Percentiles rank a stretch among this genome's conserved stretches.
phyloP scores from a whole-genome alignment of 2,113 vertebrate species.

The Rhodinocichla rosea region DNA sequence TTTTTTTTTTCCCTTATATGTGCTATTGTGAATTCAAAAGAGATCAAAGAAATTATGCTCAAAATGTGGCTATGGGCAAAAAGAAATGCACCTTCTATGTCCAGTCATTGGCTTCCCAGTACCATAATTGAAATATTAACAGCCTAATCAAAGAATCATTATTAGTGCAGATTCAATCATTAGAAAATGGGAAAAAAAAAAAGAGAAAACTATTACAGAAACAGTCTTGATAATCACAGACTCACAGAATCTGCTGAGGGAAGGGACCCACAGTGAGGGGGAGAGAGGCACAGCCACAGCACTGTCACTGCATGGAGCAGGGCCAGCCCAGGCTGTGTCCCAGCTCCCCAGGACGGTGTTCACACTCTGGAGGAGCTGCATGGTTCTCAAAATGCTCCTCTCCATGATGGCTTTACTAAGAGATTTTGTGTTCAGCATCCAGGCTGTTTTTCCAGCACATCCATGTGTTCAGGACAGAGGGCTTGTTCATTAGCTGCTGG shows the following conservation, averaged over 20 bases:
- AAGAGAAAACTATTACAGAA: neutral
- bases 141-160: neutral
- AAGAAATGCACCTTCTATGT: neutral
- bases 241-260: neutral
- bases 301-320: neutral
- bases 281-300: fast-evolving
- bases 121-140: neutral
- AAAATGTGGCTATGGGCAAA: neutral
- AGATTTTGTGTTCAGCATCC: neutral
- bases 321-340: neutral
- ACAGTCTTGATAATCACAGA: neutral
- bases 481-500: neutral
- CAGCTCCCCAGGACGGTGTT: fast-evolving
- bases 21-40: neutral
- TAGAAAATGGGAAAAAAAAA: neutral
- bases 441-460: neutral
- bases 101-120: neutral
- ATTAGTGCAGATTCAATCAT: neutral
- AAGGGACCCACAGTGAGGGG: no score
- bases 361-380: neutral
- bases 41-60: neutral
- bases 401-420: neutral
- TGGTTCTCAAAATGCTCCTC: fast-evolving
- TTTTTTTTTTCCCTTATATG: neutral
- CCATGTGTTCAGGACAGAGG: neutral